Evolutionary conservation across 1,140 invertebrate genomes (phyloP), one percentile per base, ranked within the genome.

Genomic region (Drosophila sproati): DNA sequence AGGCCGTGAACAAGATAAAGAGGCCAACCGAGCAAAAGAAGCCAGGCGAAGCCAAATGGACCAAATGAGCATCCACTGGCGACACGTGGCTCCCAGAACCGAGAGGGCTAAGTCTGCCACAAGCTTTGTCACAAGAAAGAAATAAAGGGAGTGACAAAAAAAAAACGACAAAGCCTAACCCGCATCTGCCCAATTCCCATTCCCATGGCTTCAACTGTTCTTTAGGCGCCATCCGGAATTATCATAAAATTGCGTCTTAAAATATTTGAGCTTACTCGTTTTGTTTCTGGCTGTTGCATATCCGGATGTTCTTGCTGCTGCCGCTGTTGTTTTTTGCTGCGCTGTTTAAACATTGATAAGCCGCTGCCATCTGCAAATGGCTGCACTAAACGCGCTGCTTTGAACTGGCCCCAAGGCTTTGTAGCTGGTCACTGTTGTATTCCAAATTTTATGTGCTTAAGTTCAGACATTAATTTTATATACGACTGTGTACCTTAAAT

Each of bases 311-410:
- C 34, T 63, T 63, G 73, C 48, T 47, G 39, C 32, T n/a, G 28
- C 43, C 37, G 37, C 48, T 29, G 51, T 31, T 60, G 62, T 32
- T 56, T 57, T 50, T 64, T 77, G 79, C 70, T 69, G 66, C 80
- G 63, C 81, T 85, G 81, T 80, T 85, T 86, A 85, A 85, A 85
- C 81, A 85, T 86, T 85, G 81, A 85, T 85, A 85, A 85, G 81
- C 64, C 50, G 43, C 43, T 51, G 45, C 20, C 54, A 66, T 54
- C 52, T 56, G 52, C 35, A 43, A 72, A 57, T 51, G 69, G 55
- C 62, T n/a, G 6, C 55, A 29, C 20, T n/a, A 43, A 45, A 35
- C 51, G 31, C 2, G 31, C 1, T 12, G n/a, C 4, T 12, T 7
- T 45, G 28, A 32, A 55, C 28, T 37, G 39, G 51, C 41, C 41